Base-by-base conservation (phyloP, 2,888 invertebrate species). In the Sesia bembeciformis region DNA sequence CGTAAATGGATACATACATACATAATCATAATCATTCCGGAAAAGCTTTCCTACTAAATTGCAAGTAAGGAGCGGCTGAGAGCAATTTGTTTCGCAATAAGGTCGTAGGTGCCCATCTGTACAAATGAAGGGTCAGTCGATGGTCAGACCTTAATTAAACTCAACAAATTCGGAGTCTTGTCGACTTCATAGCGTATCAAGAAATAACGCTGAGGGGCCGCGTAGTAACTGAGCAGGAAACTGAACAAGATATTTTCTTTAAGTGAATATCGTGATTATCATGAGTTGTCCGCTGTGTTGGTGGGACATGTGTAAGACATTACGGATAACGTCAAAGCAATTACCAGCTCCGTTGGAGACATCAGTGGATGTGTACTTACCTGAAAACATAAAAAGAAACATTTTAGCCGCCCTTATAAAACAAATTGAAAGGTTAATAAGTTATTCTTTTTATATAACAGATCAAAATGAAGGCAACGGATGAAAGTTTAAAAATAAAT, bases 71-170 rank as follows among this genome's bases (percentile, higher is more conserved):
- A 73, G 64, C 70, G 69, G 67, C 67, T 63, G 67, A 66, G 72
- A 74, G 76, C 73, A 79, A 83, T 85, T 85, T 78, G 78, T 78
- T 81, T 76, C 70, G 79, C 76, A 84, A 84, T 83, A 81, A 78
- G 80, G 79, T 75, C 78, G 73, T 70, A 71, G 71, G 68, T 75
- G 66, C 78, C 78, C 81, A 84, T 85, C 78, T 77, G 78, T 72
- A 76, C 79, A 84, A 85, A 86, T 81, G 84, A 82, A 81, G 81
- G 84, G 81, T 79, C 83, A 81, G 67, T 67, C 65, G 75, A 81
- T 74, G 78, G 70, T 61, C 64, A 69, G 72, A 65, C 78, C 78
- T 86, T 86, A 87, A 87, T 87, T 86, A 87, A 86, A 80, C 73
- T 74, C 68, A 66, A 70, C 75, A 70, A 82, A 82, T 79, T 81